Base-by-base conservation (phyloP, 2,888 invertebrate genomes). In the Bellardia bayeri region DNA sequence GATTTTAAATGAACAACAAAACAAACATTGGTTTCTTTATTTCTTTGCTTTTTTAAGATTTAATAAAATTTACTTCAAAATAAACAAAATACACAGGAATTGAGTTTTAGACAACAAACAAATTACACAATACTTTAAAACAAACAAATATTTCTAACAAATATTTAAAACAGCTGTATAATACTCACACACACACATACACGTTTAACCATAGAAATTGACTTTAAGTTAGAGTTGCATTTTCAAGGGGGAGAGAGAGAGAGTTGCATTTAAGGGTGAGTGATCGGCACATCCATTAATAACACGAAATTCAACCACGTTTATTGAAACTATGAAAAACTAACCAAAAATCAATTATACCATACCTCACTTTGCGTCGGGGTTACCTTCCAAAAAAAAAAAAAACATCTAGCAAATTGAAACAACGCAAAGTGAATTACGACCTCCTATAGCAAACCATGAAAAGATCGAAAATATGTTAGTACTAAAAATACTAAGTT, bases 21-120 rank as follows among this genome's bases (percentile, higher is more conserved):
- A 64, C 4, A 40, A 51, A 66, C 30, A 71, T 76, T 69, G 42
- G 58, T 72, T 78, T 72, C 23, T 54, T 85, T 80, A 40, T 66
- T 66, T 72, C 23, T 54, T 85, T 80, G 30, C 58, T 66, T 66
- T 78, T 40, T 40, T 30, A 5, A 64, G 7, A 23, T 11, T 13
- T n/a, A n/a, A 37, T 51, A 61, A 16, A 13, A 13, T 49, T 49
- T 58, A 40, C 42, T 49, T 61, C 14, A 58, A 37, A 64, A 56
- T 14, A 49, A 23, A 69, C 69, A 30, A 64, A 82, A 56, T 61
- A 82, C 58, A 86, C 64, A 83, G 88, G 86, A 88, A 88, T 88
- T 86, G 86, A 88, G 79, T 72, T 80, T 37, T 23, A 72, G 14
- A 85, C 63, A 45, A 74, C 33, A 58, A 72, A 58, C 23, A 71